Evolutionary conservation across 2,113 vertebrate species (phyloP).

Genomic region (Paramisgurnus dabryanus): DNA sequence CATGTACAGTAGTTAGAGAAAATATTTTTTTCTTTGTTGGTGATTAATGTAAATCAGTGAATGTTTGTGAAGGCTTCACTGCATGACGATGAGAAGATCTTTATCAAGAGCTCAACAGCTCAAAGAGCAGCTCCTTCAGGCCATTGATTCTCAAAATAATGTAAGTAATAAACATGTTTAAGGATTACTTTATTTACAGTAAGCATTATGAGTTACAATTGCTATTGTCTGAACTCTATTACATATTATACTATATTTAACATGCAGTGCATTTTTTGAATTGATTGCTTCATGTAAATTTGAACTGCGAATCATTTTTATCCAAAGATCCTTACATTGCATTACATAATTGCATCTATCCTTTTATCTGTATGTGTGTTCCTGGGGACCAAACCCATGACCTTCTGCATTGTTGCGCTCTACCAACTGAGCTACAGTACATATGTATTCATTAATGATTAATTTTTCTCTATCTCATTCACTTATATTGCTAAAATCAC

Average conservation of each 20-base stretch:
- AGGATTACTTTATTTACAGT: too few species aligned
- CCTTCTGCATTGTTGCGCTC: too few species aligned
- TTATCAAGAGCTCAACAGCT: conserved; percentile 14
- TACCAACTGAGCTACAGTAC: too few species aligned
- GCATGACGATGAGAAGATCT: conserved; percentile 14
- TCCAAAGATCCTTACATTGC: too few species aligned
- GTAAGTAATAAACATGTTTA: not conserved
- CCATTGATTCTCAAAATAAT: conserved; percentile 7
- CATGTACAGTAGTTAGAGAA: not conserved
- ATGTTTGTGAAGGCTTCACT: not conserved
- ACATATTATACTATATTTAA: not conserved
- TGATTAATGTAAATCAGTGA: not conserved
- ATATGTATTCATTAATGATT: too few species aligned
- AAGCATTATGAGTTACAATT: not conserved
- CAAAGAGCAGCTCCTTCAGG: conserved; percentile 22
- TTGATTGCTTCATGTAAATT: too few species aligned
- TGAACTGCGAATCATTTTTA: too few species aligned
- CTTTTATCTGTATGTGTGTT: too few species aligned
- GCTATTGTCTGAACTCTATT: not conserved
- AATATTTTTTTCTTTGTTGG: not conserved
- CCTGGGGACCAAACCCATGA: too few species aligned
- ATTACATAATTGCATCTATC: too few species aligned
- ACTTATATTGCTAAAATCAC: too few species aligned
- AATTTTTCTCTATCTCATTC: too few species aligned
- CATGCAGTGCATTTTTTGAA: not conserved